Conservation (phyloP, 1,140 invertebrate genomes). For the Drosophila sechellia region DNA sequence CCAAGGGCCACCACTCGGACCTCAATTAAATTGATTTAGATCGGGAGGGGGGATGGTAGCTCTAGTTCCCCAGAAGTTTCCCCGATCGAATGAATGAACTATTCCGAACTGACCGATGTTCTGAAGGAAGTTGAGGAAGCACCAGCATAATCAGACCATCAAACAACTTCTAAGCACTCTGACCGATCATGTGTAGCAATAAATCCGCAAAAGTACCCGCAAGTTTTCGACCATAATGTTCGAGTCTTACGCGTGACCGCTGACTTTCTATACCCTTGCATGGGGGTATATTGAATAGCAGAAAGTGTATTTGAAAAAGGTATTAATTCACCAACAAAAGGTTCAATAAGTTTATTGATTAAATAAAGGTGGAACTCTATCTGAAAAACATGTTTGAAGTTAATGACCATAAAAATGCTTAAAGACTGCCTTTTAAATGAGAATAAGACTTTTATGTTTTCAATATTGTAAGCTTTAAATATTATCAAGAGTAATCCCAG, state of each 20-base stretch:
- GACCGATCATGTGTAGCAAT: constrained; percentile 59
- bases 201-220: constrained; percentile 77
- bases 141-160: constrained; percentile 34
- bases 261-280: constrained; percentile 53
- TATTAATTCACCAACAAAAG: not conserved
- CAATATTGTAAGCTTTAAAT: no score
- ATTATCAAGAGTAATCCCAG: not conserved
- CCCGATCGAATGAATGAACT: constrained; percentile 6
- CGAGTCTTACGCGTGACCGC: constrained; percentile 48
- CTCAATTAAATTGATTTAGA: constrained; percentile 82
- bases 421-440: no score
- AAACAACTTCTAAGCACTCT: constrained; percentile 17
- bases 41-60: constrained; percentile 39
- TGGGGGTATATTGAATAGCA: constrained; percentile 13
- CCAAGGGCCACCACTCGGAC: constrained; percentile 57
- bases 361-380: no score
- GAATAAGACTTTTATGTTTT: no score
- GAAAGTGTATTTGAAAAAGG: not conserved
- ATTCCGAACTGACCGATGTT: constrained; percentile 29
- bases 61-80: constrained; percentile 29
- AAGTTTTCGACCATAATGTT: constrained; percentile 27
- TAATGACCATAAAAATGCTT: no score
- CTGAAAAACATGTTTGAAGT: no score
- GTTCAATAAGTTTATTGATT: not conserved
- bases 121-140: constrained; percentile 25